Evolutionary conservation across 2,888 invertebrate species (phyloP), one percentile per base, ranked within the genome.

Genomic region (Aproaerema taeniolella): DNA sequence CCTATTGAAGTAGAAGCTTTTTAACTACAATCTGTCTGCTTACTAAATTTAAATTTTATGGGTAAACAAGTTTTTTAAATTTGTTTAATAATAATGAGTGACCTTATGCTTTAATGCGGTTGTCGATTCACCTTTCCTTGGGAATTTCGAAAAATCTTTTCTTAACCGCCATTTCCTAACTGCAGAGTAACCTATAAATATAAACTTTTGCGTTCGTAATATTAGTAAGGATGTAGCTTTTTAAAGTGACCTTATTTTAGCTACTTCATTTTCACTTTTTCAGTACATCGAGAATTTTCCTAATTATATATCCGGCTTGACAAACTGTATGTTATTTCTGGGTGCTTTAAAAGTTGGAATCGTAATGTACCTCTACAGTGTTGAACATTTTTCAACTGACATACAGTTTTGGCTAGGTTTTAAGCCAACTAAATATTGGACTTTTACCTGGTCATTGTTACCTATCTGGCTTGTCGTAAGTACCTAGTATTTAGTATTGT

Each of bases 391-490:
- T 12, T 11, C 30, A 9, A 9, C 37, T 20, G 29, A 30, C 13
- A 20, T 20, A 10, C 30, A 38, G 13, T 38, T 38, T 8, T 31
- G 13, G 38, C 10, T 30, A 10, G 30, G 30, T 8, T 38, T 37
- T 31, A 28, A 30, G 12, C 29, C 30, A 9, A 30, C 30, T 30
- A 16, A 15, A 29, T 20, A 37, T 20, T 37, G 29, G 30, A 30
- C 10, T 20, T 14, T 30, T 2, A n/a, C n/a, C 13, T 29, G 29
- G 20, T 37, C 52, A 30, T 25, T 66, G 15, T 37, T 74, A 5
- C 82, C 80, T 16, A 48, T 69, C 11, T 17, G 61, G 3, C 57
- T 75, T 14, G 53, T 63, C 36, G 78, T 79, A 53, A 73, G 74
- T 60, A 42, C 37, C 15, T n/a, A n/a, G 20, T 20, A 20, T 20